A percentile compares a stretch with the other conserved stretches of the same genome.
These are phyloP conservation scores for Oncorhynchus mykiss DNA, from an alignment of 2,113 vertebrate species.

Conservation along the genomic window DNA sequence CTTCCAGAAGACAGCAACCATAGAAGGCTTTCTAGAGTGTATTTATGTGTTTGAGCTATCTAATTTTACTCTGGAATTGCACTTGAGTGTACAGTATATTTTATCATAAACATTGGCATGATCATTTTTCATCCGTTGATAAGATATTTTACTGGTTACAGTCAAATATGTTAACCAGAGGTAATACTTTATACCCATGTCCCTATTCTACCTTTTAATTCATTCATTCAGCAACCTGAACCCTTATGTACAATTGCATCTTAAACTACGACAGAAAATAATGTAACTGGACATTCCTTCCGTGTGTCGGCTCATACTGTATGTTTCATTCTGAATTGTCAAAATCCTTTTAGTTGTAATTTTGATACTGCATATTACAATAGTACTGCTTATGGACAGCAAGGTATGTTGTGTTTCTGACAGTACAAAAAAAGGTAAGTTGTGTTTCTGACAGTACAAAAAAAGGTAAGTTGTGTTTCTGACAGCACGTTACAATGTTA, in stretches of 20 bases:
- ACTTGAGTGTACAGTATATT: conserved; percentile 31
- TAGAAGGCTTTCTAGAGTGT: too few species aligned
- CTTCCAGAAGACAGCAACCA: too few species aligned
- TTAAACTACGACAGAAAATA: conserved; percentile 22
- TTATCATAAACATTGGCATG: background rate
- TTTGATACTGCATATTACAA: too few species aligned
- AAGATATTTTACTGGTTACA: background rate
- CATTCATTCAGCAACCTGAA: background rate
- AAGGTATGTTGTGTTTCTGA: too few species aligned
- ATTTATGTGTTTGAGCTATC: conserved; percentile 7
- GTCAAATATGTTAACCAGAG: background rate
- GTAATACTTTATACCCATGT: too few species aligned
- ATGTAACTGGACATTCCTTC: background rate
- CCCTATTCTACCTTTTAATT: background rate
- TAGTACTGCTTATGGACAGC: too few species aligned
- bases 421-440: background rate
- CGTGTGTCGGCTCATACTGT: background rate
- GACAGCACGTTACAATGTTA: background rate
- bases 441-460: too few species aligned
- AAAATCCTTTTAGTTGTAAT: background rate
- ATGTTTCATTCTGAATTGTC: background rate
- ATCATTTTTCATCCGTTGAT: background rate
- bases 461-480: background rate
- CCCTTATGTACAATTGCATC: conserved; percentile 59
- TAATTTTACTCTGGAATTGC: conserved; percentile 60